A percentile compares a stretch with the other conserved stretches of the same genome.
phyloP scores from a whole-genome alignment of 2,797 vertebrate species.

The Rhinoraja longicauda region DNA sequence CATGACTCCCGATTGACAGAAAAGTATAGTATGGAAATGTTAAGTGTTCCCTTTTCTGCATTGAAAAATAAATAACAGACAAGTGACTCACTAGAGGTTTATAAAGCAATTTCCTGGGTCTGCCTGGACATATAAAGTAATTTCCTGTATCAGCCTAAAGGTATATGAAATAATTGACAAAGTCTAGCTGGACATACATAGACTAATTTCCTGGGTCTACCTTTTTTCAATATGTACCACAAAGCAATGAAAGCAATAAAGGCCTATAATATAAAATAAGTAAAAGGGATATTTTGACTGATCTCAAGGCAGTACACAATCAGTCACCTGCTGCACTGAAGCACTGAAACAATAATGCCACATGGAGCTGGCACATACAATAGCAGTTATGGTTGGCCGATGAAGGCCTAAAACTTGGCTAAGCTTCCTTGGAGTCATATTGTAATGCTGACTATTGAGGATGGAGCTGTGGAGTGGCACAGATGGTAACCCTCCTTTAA shows the following conservation, averaged over 20 bases:
- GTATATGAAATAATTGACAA: neutral
- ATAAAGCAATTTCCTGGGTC: neutral
- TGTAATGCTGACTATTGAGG: conserved; percentile 2
- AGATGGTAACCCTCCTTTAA: conserved; percentile 2
- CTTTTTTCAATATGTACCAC: neutral
- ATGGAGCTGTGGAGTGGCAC: conserved; percentile 13
- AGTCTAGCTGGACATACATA: neutral
- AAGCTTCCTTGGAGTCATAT: neutral
- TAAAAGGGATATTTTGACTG: neutral
- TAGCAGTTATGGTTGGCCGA: neutral
- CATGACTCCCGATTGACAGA: neutral
- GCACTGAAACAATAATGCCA: conserved; percentile 2
- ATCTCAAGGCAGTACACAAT: neutral
- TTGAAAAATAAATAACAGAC: neutral
- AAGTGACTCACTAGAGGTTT: neutral
- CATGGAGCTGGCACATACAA: conserved; percentile 15
- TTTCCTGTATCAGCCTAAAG: neutral
- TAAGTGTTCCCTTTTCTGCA: neutral
- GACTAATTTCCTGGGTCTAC: neutral
- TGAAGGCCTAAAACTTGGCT: neutral
- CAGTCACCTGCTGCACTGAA: neutral
- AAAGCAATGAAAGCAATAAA: neutral
- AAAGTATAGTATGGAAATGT: neutral
- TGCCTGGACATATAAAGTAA: neutral
- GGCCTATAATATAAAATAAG: neutral